Percentiles rank a stretch among this genome's conserved stretches.
Evolutionary conservation across 2,888 invertebrate species (phyloP).

Genomic region (Litoditis marina): DNA sequence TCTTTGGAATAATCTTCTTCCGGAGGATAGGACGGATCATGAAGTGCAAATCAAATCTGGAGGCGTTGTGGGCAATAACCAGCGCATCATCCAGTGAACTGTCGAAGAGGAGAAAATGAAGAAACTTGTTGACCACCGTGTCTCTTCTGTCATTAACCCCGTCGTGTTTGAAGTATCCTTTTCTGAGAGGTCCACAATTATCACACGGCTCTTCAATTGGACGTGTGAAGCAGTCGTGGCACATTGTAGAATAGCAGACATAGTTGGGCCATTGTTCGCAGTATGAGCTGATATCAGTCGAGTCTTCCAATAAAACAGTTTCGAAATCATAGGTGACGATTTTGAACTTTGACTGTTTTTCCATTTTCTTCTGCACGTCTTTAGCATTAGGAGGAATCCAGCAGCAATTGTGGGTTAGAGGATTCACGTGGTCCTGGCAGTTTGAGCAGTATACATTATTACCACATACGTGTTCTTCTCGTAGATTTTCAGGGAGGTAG

Average conservation of each 20-base stretch:
- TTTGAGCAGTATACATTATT: too few relatives aligned
- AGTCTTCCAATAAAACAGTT: background rate
- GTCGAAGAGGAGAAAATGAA: background rate
- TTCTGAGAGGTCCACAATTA: background rate
- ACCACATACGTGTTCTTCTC: too few relatives aligned
- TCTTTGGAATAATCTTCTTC: background rate
- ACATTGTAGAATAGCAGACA: background rate
- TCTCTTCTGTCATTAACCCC: background rate
- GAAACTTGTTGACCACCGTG: background rate
- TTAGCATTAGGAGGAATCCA: background rate
- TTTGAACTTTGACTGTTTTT: background rate
- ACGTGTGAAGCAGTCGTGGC: background rate
- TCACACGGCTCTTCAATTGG: background rate
- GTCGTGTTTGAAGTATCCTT: background rate
- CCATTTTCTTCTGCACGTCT: background rate
- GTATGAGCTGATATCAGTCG: background rate
- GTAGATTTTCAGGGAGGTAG: too few relatives aligned
- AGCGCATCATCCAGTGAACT: background rate
- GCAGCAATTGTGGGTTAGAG: too few relatives aligned
- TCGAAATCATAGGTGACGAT: background rate
- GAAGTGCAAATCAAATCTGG: background rate
- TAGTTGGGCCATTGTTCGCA: background rate
- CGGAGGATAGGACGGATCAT: background rate
- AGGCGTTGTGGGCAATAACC: background rate
- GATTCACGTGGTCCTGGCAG: too few relatives aligned